Percentiles rank a stretch among this genome's conserved stretches.
Conservation (phyloP, 2,888 invertebrate genomes). For the Isoperla grammatica region DNA sequence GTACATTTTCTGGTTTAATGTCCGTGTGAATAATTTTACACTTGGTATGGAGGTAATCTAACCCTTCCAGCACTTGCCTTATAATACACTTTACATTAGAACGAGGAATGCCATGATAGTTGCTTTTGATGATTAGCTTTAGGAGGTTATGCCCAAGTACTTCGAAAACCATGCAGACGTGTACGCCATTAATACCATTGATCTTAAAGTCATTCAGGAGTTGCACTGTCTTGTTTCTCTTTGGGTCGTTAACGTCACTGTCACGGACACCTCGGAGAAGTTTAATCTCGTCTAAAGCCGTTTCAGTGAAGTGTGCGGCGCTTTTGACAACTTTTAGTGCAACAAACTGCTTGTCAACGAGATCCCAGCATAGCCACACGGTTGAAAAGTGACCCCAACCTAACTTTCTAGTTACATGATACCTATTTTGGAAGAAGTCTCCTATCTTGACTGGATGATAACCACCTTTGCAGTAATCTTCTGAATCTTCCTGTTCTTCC, state of each 20-base stretch:
- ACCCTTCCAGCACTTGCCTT: constrained; percentile 87
- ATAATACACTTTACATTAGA: constrained; percentile 94
- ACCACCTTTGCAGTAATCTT: constrained; percentile 96
- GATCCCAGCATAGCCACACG: constrained; percentile 99
- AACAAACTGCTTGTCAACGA: constrained; percentile 89
- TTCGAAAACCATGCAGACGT: constrained; percentile 99
- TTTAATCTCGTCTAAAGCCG: constrained; percentile 98
- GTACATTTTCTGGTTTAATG: constrained; percentile 91
- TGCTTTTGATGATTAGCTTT: constrained; percentile 96
- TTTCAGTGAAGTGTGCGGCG: constrained; percentile 97
- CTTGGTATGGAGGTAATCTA: constrained; percentile 95
- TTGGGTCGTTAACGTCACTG: constrained; percentile 85
- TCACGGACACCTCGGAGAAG: constrained; percentile 93
- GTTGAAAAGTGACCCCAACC: constrained; percentile 99
- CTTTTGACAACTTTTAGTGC: constrained; percentile 99
- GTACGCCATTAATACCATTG: constrained; percentile 95
- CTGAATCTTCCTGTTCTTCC: constrained; percentile 96
- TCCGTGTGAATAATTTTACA: constrained; percentile 95
- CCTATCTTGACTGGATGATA: constrained; percentile 99
- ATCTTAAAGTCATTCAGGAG: constrained; percentile 98
- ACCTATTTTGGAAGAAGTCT: constrained; percentile 88
- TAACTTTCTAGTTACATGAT: constrained; percentile 94
- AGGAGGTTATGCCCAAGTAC: constrained; percentile 97
- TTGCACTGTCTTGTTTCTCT: constrained; percentile 94
- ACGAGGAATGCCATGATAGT: constrained; percentile 95